Percentiles rank a stretch among this genome's conserved stretches.
Evolutionary conservation across 2,888 invertebrate genomes (phyloP).

Genomic region (Octodonta nipae): DNA sequence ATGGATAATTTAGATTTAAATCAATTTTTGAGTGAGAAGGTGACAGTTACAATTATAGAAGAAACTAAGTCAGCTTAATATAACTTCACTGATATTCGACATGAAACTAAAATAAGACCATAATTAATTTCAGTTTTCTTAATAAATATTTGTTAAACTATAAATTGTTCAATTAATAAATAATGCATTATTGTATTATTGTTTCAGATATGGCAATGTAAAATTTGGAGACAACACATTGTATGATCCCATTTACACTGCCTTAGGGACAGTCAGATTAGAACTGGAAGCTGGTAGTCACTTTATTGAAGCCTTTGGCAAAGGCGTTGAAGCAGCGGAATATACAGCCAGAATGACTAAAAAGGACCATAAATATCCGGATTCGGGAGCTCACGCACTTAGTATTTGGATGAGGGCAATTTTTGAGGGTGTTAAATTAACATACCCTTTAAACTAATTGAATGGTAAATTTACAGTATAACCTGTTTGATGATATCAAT

Average conservation of each 20-base stretch:
- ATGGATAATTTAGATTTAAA: no score
- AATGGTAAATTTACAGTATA: no score
- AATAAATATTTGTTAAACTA: no score
- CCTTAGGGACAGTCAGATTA: slow-evolving; percentile 20
- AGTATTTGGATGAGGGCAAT: slow-evolving; percentile 44
- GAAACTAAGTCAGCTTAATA: no score
- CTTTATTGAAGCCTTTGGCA: slow-evolving; percentile 28
- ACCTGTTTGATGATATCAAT: no score
- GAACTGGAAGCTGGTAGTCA: slow-evolving; percentile 16
- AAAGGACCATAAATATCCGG: slow-evolving; percentile 32
- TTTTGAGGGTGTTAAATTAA: slow-evolving; percentile 36
- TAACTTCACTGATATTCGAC: no score
- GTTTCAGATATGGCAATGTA: slow-evolving; percentile 49
- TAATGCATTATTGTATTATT: not conserved
- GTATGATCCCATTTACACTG: slow-evolving; percentile 37
- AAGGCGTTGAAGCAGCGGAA: slow-evolving; percentile 33
- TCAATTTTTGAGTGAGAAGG: no score
- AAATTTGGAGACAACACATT: slow-evolving; percentile 51
- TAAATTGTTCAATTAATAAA: no score
- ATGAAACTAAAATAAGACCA: no score
- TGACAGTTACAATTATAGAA: no score
- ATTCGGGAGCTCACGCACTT: slow-evolving; percentile 48
- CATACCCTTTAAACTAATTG: no score
- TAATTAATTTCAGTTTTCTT: no score
- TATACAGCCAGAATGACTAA: slow-evolving; percentile 24